A percentile compares a stretch with the other conserved stretches of the same genome.
Evolutionary conservation across 1,140 invertebrate genomes (phyloP).

Genomic region (Drosophila erecta): DNA sequence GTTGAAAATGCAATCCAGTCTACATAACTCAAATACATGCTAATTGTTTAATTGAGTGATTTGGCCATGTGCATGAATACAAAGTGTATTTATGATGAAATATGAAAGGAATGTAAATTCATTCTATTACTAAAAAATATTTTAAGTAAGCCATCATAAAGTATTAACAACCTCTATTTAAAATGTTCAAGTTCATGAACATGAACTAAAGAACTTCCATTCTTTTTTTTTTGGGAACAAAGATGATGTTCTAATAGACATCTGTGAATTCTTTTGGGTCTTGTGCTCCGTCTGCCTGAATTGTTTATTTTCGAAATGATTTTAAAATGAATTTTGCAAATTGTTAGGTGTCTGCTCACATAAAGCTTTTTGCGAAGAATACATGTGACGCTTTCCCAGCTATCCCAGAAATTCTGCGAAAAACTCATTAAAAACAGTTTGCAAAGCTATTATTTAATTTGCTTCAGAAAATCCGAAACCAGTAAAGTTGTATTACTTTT

Average conservation of each 20-base stretch:
- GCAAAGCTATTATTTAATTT: not conserved
- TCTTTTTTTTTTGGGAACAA: too few species aligned
- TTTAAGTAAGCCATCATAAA: too few species aligned
- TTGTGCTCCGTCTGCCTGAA: too few species aligned
- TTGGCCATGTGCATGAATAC: not conserved
- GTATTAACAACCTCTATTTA: too few species aligned
- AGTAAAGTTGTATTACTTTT: not conserved
- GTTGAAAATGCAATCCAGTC: constrained; percentile 30
- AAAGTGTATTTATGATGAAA: not conserved
- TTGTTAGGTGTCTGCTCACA: not conserved
- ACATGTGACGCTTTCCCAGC: not conserved
- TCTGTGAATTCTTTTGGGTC: too few species aligned
- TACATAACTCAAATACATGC: constrained; percentile 11
- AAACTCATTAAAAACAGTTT: constrained; percentile 2
- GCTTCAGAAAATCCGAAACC: not conserved
- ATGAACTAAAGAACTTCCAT: too few species aligned
- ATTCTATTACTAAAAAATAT: too few species aligned
- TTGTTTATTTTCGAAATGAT: not conserved
- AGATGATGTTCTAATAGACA: too few species aligned
- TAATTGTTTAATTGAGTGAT: constrained; percentile 13
- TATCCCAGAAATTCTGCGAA: not conserved
- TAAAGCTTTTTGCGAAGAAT: not conserved
- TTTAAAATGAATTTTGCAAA: not conserved
- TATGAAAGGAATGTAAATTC: not conserved
- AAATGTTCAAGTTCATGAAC: too few species aligned